Evolutionary conservation across 2,797 vertebrate genomes (phyloP), one percentile per base, ranked within the genome.

Genomic region (Triplophysa bombifrons): DNA sequence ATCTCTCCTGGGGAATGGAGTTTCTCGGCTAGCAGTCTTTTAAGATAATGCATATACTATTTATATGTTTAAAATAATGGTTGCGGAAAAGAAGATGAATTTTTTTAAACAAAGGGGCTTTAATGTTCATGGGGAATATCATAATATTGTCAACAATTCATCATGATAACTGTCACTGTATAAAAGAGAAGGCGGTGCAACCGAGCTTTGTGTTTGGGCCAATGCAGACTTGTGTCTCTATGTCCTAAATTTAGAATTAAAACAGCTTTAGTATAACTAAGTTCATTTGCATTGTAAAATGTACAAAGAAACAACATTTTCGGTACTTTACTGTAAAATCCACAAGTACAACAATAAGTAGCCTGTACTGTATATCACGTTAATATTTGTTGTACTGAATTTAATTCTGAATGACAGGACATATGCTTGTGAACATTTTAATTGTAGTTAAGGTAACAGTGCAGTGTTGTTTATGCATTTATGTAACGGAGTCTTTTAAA

Each of bases 41-140:
- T 44, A 76, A 79, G 67, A 74, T 61, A 50, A 82, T 80, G 60
- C 60, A 70, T 44, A 16, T 61, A 53, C 60, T 55, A 70, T 78
- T 70, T 78, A 72, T 65, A 55, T 20, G 44, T 50, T 68, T 16
- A 14, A 44, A 55, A 60, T 22, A 77, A 48, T 3, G 65, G 1
- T 3, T 34, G 44, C n/a, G 48, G 9, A 30, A 20, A 10, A 34
- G 1, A 20, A 3, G 7, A 8, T 78, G 41, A 25, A 22, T 38
- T 4, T 65, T 38, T 51, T 48, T 30, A n/a, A 2, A 30, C 7
- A 66, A 51, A 64, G 53, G 20, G 9, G 12, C 2, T 34, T 30
- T 38, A 51, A 30, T 19, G 16, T n/a, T 75, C 5, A 55, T 13
- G 41, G 10, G 64, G 34, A 19, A 20, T 41, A 30, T 74, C 27